Evolutionary conservation across 1,140 invertebrate species (phyloP), one percentile per base, ranked within the genome.

Genomic region (Trichonephila clavipes): DNA sequence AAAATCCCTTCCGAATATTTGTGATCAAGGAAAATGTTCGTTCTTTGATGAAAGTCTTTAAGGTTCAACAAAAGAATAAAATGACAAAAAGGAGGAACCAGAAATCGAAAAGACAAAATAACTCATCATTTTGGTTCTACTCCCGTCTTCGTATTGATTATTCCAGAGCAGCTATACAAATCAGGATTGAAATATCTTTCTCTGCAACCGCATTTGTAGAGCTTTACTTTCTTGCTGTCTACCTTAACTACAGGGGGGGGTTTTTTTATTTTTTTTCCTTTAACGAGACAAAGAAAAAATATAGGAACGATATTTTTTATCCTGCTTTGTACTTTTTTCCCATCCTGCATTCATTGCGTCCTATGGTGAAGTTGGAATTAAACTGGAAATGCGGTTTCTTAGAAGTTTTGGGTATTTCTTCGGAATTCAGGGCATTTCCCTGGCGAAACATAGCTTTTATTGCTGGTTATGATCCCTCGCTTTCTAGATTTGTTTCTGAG

Each of bases 81-180:
- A 85, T 51, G 51, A 51, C 7, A 51, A 51, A 51, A 51, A 51
- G 51, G 10, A 51, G 51, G 51, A 51, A 51, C 34, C n/a, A 59
- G 12, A n/a, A 34, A 58, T 83, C 81, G 40, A 83, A 83, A 83
- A 69, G 66, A 69, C 66, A 69, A 85, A 85, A 59, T 59, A 85
- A 85, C 12, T 85, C 83, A 61, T 85, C 83, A 85, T 59, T 85
- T 59, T 85, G 51, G 24, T 59, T 59, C 51, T 21, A 34, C 24
- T 85, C 28, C 59, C 83, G 24, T 85, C 51, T 85, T 24, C 51
- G 12, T 85, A 85, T 85, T 85, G 83, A 61, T 85, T 85, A 85
- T 85, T 85, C 83, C 83, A n/a, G 58, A 2, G 34, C 51, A 85
- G 51, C 44, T 85, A 85, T 85, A 85, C 83, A 85, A 85, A 85